phyloP scores from a whole-genome alignment of 2,888 invertebrate species.

The Lydus trimaculatus region DNA sequence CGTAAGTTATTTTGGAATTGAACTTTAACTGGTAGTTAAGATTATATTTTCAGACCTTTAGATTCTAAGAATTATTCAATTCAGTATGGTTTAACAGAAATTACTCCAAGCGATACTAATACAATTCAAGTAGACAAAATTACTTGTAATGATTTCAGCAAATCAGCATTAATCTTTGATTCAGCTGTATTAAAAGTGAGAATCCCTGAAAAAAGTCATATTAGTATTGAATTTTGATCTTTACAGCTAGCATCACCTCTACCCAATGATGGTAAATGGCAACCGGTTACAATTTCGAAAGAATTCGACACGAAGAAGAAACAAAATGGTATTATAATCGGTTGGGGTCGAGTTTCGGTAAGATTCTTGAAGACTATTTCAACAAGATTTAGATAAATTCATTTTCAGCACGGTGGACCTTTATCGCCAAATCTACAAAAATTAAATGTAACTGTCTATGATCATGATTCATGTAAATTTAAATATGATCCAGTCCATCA shows the following conservation, averaged over 20 bases:
- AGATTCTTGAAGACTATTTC: conserved; percentile 11
- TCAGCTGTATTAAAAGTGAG: conserved; percentile 42
- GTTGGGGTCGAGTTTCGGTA: conserved; percentile 43
- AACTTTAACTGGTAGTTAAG: neutral
- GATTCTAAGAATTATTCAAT: conserved; percentile 37
- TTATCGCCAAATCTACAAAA: conserved; percentile 40
- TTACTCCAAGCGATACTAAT: conserved; percentile 34
- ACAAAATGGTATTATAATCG: conserved; percentile 40
- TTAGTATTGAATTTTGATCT: neutral
- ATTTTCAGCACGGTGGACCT: conserved; percentile 38
- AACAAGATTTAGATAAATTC: neutral
- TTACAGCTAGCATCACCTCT: conserved; percentile 35
- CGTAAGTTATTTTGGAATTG: conserved; percentile 20
- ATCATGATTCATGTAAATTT: conserved; percentile 39
- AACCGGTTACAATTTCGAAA: conserved; percentile 36
- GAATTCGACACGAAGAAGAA: conserved; percentile 31
- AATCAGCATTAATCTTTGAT: conserved; percentile 37
- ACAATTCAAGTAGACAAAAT: conserved; percentile 37
- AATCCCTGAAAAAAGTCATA: neutral
- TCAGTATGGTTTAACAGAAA: conserved; percentile 40
- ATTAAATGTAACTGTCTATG: conserved; percentile 40
- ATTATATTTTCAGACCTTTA: conserved; percentile 28
- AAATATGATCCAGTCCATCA: conserved; percentile 37
- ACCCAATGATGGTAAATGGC: conserved; percentile 40
- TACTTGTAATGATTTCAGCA: conserved; percentile 38